These are phyloP conservation scores for Melanophora roralis DNA, from an alignment of 2,888 invertebrate species.

Conservation along the genomic window DNA sequence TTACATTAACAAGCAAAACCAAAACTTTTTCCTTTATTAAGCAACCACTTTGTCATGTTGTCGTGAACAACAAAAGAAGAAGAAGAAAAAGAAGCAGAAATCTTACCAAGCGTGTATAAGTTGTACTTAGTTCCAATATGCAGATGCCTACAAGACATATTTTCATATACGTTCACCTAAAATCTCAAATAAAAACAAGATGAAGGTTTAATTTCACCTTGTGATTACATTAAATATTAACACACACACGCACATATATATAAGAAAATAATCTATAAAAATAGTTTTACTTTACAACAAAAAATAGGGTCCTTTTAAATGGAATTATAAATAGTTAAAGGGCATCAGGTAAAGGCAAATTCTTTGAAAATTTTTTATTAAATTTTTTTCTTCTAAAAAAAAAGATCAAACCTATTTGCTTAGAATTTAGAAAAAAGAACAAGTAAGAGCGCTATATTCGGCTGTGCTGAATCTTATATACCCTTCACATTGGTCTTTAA, in stretches of 20 bases:
- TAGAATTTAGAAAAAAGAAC: no score
- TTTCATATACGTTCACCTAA: slow-evolving; percentile 20
- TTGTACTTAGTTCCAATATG: slow-evolving; percentile 1
- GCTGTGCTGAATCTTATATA: no score
- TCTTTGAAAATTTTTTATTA: no score
- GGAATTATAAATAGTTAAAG: no score
- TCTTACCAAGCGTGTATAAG: slow-evolving; percentile 4
- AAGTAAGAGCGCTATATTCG: no score
- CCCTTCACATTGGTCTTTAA: no score
- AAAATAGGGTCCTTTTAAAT: no score
- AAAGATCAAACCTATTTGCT: no score
- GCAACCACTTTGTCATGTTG: background rate
- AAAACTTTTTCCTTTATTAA: slow-evolving; percentile 5
- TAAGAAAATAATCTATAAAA: background rate
- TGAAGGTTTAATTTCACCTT: slow-evolving; percentile 25
- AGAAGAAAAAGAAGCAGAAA: slow-evolving; percentile 32
- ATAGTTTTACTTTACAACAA: no score
- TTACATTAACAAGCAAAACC: slow-evolving; percentile 7
- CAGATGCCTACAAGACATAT: slow-evolving; percentile 34
- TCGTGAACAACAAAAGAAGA: slow-evolving; percentile 18
- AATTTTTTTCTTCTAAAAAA: no score
- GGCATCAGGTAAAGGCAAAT: no score
- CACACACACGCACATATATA: slow-evolving; percentile 38
- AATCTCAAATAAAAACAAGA: background rate
- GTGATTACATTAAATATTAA: slow-evolving; percentile 38